phyloP scores from a whole-genome alignment of 2,888 invertebrate genomes.

The Hedya salicella region DNA sequence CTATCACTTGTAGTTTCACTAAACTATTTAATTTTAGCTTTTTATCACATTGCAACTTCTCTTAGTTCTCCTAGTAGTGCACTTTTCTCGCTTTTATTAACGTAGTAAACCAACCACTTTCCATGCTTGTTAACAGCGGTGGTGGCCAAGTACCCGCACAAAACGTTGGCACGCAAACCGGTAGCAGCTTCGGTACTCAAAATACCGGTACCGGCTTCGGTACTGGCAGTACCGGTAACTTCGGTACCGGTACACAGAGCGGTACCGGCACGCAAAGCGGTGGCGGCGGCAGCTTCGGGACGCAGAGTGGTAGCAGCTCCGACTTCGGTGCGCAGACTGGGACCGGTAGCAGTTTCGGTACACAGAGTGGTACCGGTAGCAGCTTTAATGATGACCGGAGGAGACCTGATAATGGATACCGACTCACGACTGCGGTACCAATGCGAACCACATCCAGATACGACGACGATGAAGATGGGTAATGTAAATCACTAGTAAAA shows the following conservation, averaged over 20 bases:
- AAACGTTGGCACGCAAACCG: slow-evolving; percentile 41
- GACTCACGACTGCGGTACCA: slow-evolving; percentile 50
- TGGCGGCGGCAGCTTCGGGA: slow-evolving; percentile 2
- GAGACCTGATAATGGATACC: slow-evolving; percentile 46
- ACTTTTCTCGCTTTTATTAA: slow-evolving; percentile 8
- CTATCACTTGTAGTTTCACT: too few species aligned
- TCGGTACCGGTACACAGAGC: slow-evolving; percentile 8
- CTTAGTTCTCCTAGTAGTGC: background rate
- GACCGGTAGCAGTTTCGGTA: background rate
- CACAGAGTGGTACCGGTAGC: slow-evolving; percentile 1
- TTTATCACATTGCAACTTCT: background rate
- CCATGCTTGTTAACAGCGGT: slow-evolving; percentile 54
- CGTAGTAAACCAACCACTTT: slow-evolving; percentile 8
- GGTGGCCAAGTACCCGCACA: slow-evolving; percentile 51
- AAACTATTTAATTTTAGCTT: background rate
- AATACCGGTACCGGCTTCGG: slow-evolving; percentile 22
- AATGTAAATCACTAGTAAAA: slow-evolving; percentile 29
- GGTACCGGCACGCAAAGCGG: slow-evolving; percentile 32
- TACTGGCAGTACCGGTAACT: slow-evolving; percentile 5
- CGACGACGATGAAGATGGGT: slow-evolving; percentile 53
- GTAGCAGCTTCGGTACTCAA: background rate
- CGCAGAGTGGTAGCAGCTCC: slow-evolving; percentile 34
- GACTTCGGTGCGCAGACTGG: background rate
- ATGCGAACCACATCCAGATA: slow-evolving; percentile 45
- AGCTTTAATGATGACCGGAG: slow-evolving; percentile 22